phyloP scores from a whole-genome alignment of 2,888 invertebrate genomes.

The Koerneria pararmatus region DNA sequence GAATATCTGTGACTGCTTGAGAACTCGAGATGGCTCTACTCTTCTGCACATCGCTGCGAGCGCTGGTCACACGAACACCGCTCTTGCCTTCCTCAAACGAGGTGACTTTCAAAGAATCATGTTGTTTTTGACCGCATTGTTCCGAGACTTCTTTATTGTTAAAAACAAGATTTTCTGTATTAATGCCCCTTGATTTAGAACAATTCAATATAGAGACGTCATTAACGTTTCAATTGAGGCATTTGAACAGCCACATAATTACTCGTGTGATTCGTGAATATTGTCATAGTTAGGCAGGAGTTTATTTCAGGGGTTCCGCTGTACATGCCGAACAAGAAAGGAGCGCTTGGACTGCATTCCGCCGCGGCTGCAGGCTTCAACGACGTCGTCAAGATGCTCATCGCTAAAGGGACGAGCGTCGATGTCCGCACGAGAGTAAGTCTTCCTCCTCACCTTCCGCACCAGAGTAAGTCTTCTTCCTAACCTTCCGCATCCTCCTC shows the following conservation, averaged over 20 bases:
- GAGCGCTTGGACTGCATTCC: slow-evolving; percentile 93
- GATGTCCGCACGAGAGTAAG: slow-evolving; percentile 88
- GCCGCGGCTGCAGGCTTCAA: slow-evolving; percentile 95
- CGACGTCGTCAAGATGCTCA: slow-evolving; percentile 71
- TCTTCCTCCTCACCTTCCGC: too few species aligned
- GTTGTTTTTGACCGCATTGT: background rate
- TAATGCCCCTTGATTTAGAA: too few species aligned
- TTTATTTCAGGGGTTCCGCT: slow-evolving; percentile 74
- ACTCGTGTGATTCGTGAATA: too few species aligned
- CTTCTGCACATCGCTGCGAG: slow-evolving; percentile 96
- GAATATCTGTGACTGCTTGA: too few species aligned
- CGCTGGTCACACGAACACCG: slow-evolving; percentile 95
- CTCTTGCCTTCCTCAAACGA: slow-evolving; percentile 94
- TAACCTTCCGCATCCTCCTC: too few species aligned
- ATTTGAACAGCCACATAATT: too few species aligned
- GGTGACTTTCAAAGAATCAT: slow-evolving; percentile 61
- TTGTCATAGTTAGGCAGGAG: background rate
- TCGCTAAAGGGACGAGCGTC: slow-evolving; percentile 93
- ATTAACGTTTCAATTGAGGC: too few species aligned
- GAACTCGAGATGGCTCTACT: slow-evolving; percentile 80
- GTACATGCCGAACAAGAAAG: slow-evolving; percentile 98
- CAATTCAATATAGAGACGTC: too few species aligned
- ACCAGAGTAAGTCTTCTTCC: too few species aligned
- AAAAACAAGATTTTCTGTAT: too few species aligned
- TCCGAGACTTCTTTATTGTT: too few species aligned